These are phyloP conservation scores for Poecilus cupreus DNA, from an alignment of 2,888 invertebrate species.

Conservation along the genomic window DNA sequence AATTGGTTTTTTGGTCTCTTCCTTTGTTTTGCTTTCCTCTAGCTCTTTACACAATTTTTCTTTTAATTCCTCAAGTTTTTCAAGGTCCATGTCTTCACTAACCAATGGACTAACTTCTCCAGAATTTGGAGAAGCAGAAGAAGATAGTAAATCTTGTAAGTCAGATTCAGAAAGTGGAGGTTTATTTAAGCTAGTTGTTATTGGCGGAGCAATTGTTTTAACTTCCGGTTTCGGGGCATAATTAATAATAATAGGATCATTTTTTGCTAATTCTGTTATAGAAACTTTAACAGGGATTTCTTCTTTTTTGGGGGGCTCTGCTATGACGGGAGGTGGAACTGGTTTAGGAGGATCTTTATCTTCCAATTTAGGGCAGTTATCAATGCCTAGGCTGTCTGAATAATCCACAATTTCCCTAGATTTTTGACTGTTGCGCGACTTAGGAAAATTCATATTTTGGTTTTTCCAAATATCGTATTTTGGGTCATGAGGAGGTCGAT, in stretches of 20 bases:
- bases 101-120: conserved; percentile 71
- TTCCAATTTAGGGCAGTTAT: background rate
- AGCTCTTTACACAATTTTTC: conserved; percentile 74
- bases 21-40: conserved; percentile 67
- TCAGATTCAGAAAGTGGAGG: conserved; percentile 70
- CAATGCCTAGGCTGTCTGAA: background rate
- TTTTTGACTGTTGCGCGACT: background rate
- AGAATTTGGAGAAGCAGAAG: conserved; percentile 65
- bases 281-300: background rate
- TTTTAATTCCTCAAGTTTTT: conserved; percentile 73
- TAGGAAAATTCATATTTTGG: too few relatives aligned
- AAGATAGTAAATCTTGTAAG: conserved; percentile 65
- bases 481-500: background rate
- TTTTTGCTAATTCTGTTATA: background rate
- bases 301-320: background rate
- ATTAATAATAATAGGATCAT: too few relatives aligned
- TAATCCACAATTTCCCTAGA: background rate
- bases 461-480: conserved; percentile 15
- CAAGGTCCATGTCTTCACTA: conserved; percentile 74
- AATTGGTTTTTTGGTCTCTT: conserved; percentile 14
- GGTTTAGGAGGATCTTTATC: background rate
- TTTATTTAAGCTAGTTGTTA: conserved; percentile 32
- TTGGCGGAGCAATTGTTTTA: background rate
- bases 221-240: background rate
- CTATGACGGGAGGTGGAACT: background rate